These are phyloP conservation scores for Ispidina lecontei DNA, from an alignment of 2,797 vertebrate species.

Conservation along the genomic window DNA sequence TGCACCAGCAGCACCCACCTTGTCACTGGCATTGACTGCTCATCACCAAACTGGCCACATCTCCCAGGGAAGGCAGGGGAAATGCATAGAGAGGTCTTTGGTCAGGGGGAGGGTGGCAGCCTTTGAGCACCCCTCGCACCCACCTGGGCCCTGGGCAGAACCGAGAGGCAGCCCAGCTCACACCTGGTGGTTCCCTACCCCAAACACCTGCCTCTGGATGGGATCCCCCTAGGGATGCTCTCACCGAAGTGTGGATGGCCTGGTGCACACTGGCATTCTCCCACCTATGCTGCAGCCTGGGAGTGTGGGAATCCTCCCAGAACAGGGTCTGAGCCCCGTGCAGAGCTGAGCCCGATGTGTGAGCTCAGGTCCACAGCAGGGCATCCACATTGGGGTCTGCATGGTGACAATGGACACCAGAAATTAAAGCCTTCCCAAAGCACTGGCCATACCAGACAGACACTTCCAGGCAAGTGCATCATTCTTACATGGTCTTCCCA, in stretches of 20 bases:
- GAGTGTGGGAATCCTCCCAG: not conserved
- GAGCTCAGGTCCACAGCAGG: not conserved
- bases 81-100: constrained; percentile 72
- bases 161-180: not conserved
- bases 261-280: not conserved
- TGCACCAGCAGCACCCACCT: accelerated
- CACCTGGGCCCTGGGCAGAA: not conserved
- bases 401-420: not conserved
- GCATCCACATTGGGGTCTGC: accelerated
- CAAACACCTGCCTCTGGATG: not conserved
- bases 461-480: accelerated
- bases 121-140: not conserved
- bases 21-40: accelerated
- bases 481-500: accelerated
- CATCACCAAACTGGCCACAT: not conserved
- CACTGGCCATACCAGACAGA: accelerated
- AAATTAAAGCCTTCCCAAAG: not conserved
- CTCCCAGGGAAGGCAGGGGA: not conserved
- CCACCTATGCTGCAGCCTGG: accelerated
- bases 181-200: not conserved
- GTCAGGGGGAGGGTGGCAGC: constrained; percentile 10
- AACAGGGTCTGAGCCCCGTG: accelerated
- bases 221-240: not conserved
- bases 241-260: not conserved
- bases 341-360: accelerated